Conservation (phyloP, 2,888 invertebrate species). For the Mellilla xanthometata region DNA sequence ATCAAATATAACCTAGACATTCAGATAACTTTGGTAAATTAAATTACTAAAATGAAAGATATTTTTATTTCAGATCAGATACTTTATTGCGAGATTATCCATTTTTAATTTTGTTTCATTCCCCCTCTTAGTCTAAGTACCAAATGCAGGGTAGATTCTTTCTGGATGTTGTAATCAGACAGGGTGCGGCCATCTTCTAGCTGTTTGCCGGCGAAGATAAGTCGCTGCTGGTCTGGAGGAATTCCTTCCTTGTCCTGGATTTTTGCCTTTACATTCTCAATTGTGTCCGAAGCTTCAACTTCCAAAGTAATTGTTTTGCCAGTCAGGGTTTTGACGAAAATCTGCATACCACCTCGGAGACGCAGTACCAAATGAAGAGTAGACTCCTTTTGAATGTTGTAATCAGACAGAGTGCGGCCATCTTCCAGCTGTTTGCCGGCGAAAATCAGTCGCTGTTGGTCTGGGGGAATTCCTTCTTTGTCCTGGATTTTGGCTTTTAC, state of each 20-base stretch:
- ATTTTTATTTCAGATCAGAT: slow-evolving; percentile 1
- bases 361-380: slow-evolving; percentile 25
- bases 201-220: too few relatives aligned
- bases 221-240: too few relatives aligned
- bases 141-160: too few relatives aligned
- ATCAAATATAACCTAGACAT: too few relatives aligned
- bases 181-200: too few relatives aligned
- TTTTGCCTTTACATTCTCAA: too few relatives aligned
- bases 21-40: too few relatives aligned
- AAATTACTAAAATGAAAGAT: slow-evolving; percentile 1
- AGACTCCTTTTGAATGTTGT: slow-evolving; percentile 29
- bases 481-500: slow-evolving; percentile 28
- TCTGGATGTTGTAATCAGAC: too few relatives aligned
- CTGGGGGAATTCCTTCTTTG: slow-evolving; percentile 28
- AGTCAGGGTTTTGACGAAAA: slow-evolving; percentile 21
- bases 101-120: slow-evolving; percentile 9
- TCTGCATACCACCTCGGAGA: slow-evolving; percentile 28
- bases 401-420: slow-evolving; percentile 25
- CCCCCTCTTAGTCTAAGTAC: slow-evolving; percentile 30
- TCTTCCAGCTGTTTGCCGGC: slow-evolving; percentile 30
- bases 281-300: too few relatives aligned
- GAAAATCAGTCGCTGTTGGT: slow-evolving; percentile 27
- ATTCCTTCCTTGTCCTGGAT: too few relatives aligned
- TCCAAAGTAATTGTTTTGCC: too few relatives aligned
- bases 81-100: slow-evolving; percentile 6